Percentiles rank a stretch among this genome's conserved stretches.
Conservation (phyloP, 2,888 invertebrate genomes). For the Ophion ventricosus region DNA sequence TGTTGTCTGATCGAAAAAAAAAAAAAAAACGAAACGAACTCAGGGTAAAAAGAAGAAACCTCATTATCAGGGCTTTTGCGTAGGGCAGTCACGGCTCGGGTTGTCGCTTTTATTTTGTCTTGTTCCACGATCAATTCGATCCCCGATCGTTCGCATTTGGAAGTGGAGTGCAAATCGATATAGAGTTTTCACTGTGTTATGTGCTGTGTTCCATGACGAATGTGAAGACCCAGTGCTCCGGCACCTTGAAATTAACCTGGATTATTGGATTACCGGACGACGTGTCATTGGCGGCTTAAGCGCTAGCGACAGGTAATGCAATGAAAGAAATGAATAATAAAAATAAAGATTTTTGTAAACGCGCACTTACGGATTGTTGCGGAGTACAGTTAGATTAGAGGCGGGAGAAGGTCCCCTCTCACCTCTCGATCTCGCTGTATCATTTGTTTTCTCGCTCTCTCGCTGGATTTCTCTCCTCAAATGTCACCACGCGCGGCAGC, state of each 20-base stretch:
- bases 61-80: constrained; percentile 7
- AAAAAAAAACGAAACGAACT: too few species aligned
- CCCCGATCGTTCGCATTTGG: neutral
- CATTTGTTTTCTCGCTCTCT: neutral
- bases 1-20: constrained; percentile 47
- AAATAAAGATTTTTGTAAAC: neutral
- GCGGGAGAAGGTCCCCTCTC: neutral
- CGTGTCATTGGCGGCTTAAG: constrained; percentile 68
- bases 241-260: constrained; percentile 64
- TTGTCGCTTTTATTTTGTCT: neutral
- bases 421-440: neutral
- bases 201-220: constrained; percentile 78
- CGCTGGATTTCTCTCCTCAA: neutral
- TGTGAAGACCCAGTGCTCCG: constrained; percentile 72
- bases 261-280: constrained; percentile 71
- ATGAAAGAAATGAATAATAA: neutral
- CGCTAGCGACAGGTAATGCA: constrained; percentile 71
- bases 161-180: constrained; percentile 32
- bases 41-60: neutral
- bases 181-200: constrained; percentile 64
- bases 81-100: neutral
- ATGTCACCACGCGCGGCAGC: neutral
- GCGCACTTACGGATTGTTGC: neutral
- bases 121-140: neutral
- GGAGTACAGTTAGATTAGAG: constrained; percentile 1